A percentile compares a stretch with the other conserved stretches of the same genome.
phyloP scores from a whole-genome alignment of 2,113 vertebrate species.

The Cyphomyrus plagiostoma region DNA sequence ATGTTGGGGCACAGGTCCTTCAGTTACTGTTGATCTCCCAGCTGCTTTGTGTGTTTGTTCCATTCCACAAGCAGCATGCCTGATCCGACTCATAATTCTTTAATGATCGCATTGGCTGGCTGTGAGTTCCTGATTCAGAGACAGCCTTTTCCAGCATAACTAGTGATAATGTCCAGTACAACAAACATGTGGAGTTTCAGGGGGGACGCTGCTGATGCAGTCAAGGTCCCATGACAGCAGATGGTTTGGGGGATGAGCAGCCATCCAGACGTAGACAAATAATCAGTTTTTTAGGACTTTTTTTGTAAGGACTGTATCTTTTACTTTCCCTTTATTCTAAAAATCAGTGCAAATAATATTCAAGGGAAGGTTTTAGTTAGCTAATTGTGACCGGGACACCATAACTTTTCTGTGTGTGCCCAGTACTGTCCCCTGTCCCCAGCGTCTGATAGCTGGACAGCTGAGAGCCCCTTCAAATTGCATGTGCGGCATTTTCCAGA shows the following conservation, averaged over 20 bases:
- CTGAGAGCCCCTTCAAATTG: background rate
- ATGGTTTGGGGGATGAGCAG: background rate
- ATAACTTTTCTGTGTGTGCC: background rate
- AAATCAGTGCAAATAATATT: background rate
- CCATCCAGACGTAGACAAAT: background rate
- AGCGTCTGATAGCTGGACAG: background rate
- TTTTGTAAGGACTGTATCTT: background rate
- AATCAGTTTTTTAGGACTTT: background rate
- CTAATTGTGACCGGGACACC: background rate
- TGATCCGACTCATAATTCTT: background rate
- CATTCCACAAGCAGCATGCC: background rate
- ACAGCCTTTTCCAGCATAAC: background rate
- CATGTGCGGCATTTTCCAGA: background rate
- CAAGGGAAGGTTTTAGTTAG: background rate
- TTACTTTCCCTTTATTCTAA: background rate
- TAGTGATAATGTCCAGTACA: background rate
- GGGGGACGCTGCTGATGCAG: background rate
- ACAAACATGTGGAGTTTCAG: background rate
- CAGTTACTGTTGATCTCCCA: background rate
- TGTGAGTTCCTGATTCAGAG: background rate
- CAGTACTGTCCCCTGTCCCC: background rate
- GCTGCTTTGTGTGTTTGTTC: background rate
- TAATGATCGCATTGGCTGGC: background rate
- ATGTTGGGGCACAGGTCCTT: slow-evolving; percentile 3
- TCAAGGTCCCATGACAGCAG: background rate